phyloP scores from a whole-genome alignment of 2,797 vertebrate genomes.

The Lithobates sylvaticus region DNA sequence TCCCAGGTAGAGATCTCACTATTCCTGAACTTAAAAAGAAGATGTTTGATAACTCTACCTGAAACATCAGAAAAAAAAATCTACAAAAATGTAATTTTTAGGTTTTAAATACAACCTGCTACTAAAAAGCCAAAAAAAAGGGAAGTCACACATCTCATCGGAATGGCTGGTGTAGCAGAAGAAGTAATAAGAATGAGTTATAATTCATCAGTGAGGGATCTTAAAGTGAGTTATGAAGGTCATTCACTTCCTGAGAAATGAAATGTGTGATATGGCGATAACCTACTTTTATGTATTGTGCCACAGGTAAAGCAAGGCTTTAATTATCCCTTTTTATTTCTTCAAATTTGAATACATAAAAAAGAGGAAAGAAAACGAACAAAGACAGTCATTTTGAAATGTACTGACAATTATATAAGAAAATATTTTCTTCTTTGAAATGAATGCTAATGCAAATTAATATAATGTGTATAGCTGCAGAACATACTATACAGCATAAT shows the following conservation, averaged over 20 bases:
- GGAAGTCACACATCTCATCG: not conserved
- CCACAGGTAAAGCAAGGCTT: constrained; percentile 43
- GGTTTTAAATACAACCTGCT: not conserved
- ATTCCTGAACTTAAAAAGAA: too few relatives aligned
- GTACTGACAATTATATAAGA: constrained; percentile 16
- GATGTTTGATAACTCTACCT: too few relatives aligned
- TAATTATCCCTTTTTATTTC: constrained; percentile 42
- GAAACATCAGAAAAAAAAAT: too few relatives aligned
- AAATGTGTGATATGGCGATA: constrained; percentile 38
- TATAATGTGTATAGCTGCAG: not conserved
- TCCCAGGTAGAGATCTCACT: too few relatives aligned
- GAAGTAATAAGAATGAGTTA: constrained; percentile 31
- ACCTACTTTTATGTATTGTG: constrained; percentile 46
- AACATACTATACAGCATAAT: not conserved
- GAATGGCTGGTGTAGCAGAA: constrained; percentile 13
- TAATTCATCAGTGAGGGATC: constrained; percentile 42
- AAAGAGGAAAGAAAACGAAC: not conserved
- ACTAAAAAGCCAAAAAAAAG: not conserved
- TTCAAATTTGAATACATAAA: constrained; percentile 38
- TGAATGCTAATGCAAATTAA: not conserved
- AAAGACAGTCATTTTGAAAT: constrained; percentile 18
- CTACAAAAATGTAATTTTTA: too few relatives aligned
- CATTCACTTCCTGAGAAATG: constrained; percentile 25
- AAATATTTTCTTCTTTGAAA: not conserved
- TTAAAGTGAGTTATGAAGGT: constrained; percentile 49